These are phyloP conservation scores for Sipha flava DNA, from an alignment of 1,140 invertebrate species.

Conservation along the genomic window DNA sequence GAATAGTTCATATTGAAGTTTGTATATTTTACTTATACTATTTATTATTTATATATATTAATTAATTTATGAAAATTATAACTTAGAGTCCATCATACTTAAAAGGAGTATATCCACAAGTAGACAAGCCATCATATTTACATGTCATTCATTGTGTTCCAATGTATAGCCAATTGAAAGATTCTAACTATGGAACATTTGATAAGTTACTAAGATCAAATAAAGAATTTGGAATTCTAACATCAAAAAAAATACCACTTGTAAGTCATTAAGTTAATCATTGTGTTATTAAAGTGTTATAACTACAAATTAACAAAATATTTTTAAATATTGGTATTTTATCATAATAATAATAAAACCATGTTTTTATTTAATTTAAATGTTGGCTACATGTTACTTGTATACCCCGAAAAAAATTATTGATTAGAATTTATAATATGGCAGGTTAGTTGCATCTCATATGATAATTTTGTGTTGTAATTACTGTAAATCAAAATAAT, in stretches of 20 bases:
- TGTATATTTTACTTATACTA: constrained; percentile 39
- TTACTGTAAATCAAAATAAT: no score
- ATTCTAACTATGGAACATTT: constrained; percentile 16
- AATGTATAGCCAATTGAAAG: constrained; percentile 32
- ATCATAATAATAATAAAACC: no score
- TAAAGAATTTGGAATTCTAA: constrained; percentile 27
- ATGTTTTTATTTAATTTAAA: no score
- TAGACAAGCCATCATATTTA: constrained; percentile 37
- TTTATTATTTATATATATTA: neutral
- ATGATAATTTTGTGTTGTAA: no score
- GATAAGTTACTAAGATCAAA: constrained; percentile 1
- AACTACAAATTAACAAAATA: no score
- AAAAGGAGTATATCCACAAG: neutral
- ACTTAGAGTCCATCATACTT: constrained; percentile 19
- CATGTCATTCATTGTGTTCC: constrained; percentile 41
- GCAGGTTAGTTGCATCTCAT: no score
- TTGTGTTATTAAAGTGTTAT: no score
- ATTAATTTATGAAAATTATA: neutral
- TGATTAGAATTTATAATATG: no score
- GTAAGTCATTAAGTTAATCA: neutral
- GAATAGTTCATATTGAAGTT: constrained; percentile 61
- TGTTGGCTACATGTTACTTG: no score
- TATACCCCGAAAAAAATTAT: no score
- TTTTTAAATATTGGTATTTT: no score
- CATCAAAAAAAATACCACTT: constrained; percentile 9